Conservation (phyloP, 2,797 vertebrate genomes). For the Myotis vivesi region DNA sequence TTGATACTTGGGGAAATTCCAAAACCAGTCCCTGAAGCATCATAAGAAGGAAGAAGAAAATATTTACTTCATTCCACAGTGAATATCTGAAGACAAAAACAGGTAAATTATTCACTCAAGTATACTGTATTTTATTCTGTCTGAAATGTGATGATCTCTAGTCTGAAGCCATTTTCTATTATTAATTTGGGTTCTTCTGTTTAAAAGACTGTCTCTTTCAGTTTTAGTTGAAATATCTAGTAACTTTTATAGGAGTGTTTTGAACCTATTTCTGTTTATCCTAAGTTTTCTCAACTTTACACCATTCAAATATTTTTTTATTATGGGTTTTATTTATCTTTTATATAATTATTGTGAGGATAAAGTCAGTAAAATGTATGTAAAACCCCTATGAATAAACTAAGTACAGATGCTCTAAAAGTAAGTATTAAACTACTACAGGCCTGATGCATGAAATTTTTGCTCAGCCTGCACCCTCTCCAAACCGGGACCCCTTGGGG, state of each 20-base stretch:
- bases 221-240: background rate
- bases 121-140: background rate
- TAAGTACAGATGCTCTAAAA: background rate
- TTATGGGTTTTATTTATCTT: background rate
- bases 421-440: background rate
- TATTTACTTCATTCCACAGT: background rate
- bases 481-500: too few relatives aligned
- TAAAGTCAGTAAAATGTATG: background rate
- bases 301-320: background rate
- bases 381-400: background rate
- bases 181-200: background rate
- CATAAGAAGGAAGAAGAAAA: background rate
- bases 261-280: background rate
- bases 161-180: background rate
- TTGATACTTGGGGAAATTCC: background rate
- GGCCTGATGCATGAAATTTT: too few relatives aligned
- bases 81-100: background rate
- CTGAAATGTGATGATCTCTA: slow-evolving; percentile 28
- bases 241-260: background rate
- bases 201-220: background rate
- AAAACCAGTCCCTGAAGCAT: background rate
- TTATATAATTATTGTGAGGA: background rate
- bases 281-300: background rate
- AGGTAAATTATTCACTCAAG: background rate
- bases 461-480: too few relatives aligned